These are phyloP conservation scores for Bembecia ichneumoniformis DNA, from an alignment of 2,888 invertebrate genomes.

Conservation along the genomic window DNA sequence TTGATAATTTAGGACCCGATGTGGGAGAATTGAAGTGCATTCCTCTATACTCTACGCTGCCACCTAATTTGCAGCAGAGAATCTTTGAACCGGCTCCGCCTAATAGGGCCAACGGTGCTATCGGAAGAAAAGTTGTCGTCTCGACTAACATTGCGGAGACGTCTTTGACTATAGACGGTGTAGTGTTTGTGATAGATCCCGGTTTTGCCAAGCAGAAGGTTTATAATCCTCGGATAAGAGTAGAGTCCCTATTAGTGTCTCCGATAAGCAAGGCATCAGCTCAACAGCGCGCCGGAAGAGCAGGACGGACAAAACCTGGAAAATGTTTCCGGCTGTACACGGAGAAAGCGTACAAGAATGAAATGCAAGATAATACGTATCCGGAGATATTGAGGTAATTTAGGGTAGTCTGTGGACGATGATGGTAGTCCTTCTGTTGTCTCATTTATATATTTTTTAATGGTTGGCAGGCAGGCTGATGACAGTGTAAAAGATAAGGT, in stretches of 20 bases:
- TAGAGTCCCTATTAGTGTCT: slow-evolving; percentile 97
- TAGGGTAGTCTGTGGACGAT: background rate
- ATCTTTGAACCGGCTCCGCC: slow-evolving; percentile 98
- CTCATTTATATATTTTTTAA: too few relatives aligned
- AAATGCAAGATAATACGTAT: slow-evolving; percentile 99
- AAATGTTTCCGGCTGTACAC: slow-evolving; percentile 98
- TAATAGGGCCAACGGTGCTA: slow-evolving; percentile 87
- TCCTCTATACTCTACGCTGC: slow-evolving; percentile 97
- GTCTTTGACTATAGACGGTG: slow-evolving; percentile 98
- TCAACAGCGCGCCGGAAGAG: slow-evolving; percentile 97
- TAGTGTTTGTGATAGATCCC: slow-evolving; percentile 99
- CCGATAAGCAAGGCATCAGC: slow-evolving; percentile 99
- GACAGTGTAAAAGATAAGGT: too few relatives aligned
- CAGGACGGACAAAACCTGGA: slow-evolving; percentile 97
- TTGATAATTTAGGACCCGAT: slow-evolving; percentile 94
- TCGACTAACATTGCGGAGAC: slow-evolving; percentile 99
- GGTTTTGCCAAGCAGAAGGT: slow-evolving; percentile 99
- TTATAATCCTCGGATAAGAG: slow-evolving; percentile 88
- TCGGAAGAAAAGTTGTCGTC: slow-evolving; percentile 94
- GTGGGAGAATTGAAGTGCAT: slow-evolving; percentile 98
- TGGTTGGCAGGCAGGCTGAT: too few relatives aligned
- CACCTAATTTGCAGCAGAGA: slow-evolving; percentile 95
- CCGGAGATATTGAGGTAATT: slow-evolving; percentile 85
- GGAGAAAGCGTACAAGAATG: slow-evolving; percentile 91
- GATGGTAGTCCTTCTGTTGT: too few relatives aligned